Evolutionary conservation across 2,797 vertebrate genomes (phyloP), one percentile per base, ranked within the genome.

Genomic region (Eremophila alpestris): DNA sequence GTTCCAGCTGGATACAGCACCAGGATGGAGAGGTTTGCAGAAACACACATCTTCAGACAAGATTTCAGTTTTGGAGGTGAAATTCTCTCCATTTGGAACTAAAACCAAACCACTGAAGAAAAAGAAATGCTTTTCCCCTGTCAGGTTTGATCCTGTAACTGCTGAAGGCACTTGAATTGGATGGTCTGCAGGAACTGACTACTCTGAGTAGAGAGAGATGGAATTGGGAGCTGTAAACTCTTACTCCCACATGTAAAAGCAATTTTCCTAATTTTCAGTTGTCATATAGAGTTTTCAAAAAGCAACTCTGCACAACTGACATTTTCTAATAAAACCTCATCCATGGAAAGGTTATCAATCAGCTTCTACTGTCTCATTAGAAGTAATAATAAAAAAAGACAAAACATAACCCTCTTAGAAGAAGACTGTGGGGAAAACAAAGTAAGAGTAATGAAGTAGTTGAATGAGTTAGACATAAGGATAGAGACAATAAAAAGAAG

Each of bases 251-350:
- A 52, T 3, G n/a, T 45, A 73, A 83, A 89, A 83, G n/a, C 65
- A 78, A 69, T 77, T 81, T 78, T 75, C n/a, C 26, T 81, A 59
- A 90, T 88, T 96, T 96, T 41, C 43, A 78, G 30, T 56, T 93
- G 71, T 76, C 67, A 64, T 27, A 69, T 1, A 46, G 24, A 80
- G 48, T 90, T 93, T 83, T 88, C 43, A 65, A n/a, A 91, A 78
- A 71, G 40, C 15, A 74, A 40, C 77, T 84, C 30, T 52, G 12
- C 3, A 13, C 46, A 89, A 75, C 0, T 64, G 73, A 70, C 46
- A 49, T 92, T 87, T 95, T 87, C 75, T 90, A 84, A 95, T 92
- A 60, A 95, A 96, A 80, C 14, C 30, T 62, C 60, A 86, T 92
- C 49, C 38, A 55, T 23, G 34, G 78, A 80, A 91, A 91, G 64